Base-by-base conservation (phyloP, 2,797 vertebrate genomes). In the Phyllotis vaccarum region DNA sequence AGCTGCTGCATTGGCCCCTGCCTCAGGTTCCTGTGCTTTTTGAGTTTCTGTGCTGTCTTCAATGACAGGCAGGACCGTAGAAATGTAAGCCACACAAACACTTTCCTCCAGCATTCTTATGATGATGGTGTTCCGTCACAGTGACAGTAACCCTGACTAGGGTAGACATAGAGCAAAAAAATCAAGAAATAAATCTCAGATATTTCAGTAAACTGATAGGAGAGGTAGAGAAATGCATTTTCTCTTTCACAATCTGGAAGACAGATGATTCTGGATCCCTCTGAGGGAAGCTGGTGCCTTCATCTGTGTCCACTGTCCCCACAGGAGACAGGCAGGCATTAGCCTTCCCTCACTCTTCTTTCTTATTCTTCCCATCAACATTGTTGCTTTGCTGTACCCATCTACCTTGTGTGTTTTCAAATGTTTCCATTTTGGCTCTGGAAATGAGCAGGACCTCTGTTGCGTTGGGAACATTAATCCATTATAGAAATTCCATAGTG, bases 281-380 rank as follows among this genome's bases (percentile, higher is more conserved):
- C 37, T 22, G 5, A 16, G 46, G 76, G 8, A n/a, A 2, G 22
- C 7, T 58, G 46, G 43, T n/a, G 37, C 6, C 19, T 78, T 75
- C 11, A 2, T 66, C 14, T 1, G 21, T 52, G 66, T n/a, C 9
- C 21, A 70, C 0, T 40, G 2, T 43, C 2, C 11, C 37, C 1
- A 68, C 9, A n/a, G 31, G 9, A 72, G 2, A 19, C 6, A 68
- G 14, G 14, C 6, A 68, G 14, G 14, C 8, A 64, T 5, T 37
- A 54, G 24, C 0, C 49, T n/a, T 40, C 21, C 3, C 46, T 34
- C 24, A 56, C 43, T 83, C 22, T 60, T 8, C 6, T 21, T 10
- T 64, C 1, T 21, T 78, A 3, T 16, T 94, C 5, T 31, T 14
- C 75, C 14, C 31, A 56, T 52, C 82, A 58, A 8, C 3, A 56